phyloP scores from a whole-genome alignment of 2,888 invertebrate species.

The Dryadula phaetusa region DNA sequence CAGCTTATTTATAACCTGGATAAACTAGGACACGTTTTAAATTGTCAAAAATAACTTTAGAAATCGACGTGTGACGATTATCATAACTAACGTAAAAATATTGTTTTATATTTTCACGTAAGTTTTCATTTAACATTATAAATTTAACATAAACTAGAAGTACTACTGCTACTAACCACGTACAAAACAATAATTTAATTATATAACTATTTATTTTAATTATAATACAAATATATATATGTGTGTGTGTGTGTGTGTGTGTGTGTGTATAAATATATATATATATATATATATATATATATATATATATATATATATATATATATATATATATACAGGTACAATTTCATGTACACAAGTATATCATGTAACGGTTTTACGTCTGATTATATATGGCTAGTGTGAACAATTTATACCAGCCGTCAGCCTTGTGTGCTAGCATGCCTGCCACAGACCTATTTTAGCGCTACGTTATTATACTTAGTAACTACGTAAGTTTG shows the following conservation, averaged over 20 bases:
- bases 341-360: constrained; percentile 20
- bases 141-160: not conserved
- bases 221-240: too few species aligned
- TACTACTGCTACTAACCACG: not conserved
- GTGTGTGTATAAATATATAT: too few species aligned
- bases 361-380: constrained; percentile 37
- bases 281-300: too few species aligned
- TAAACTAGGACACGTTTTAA: not conserved
- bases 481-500: constrained; percentile 9
- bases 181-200: not conserved
- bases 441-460: constrained; percentile 36
- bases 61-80: not conserved
- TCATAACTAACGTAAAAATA: not conserved
- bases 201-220: not conserved
- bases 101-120: too few species aligned
- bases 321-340: not conserved
- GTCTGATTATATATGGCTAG: constrained; percentile 40
- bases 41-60: not conserved
- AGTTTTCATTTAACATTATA: too few species aligned
- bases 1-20: not conserved
- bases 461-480: constrained; percentile 16
- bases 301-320: too few species aligned
- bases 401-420: constrained; percentile 36
- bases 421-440: constrained; percentile 25
- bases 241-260: too few species aligned